Conservation (phyloP, 2,888 invertebrate species). For the Cosmia trapezina region DNA sequence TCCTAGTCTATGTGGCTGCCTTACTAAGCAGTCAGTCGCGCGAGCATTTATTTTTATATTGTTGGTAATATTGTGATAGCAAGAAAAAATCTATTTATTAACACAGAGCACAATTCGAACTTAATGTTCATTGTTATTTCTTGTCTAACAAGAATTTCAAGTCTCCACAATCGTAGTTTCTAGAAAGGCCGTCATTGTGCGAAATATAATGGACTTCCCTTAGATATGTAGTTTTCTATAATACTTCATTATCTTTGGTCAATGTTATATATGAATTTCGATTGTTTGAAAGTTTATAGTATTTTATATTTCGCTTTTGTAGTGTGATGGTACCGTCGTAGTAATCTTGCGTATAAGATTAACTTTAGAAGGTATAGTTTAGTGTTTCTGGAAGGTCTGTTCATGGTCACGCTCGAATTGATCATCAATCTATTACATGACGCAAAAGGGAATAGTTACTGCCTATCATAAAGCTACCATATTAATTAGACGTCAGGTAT, state of each 20-base stretch:
- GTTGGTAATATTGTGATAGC: constrained; percentile 82
- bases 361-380: constrained; percentile 84
- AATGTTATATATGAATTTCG: constrained; percentile 60
- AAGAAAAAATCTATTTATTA: constrained; percentile 74
- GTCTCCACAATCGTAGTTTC: constrained; percentile 65
- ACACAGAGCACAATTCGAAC: constrained; percentile 75
- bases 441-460: background rate
- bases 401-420: constrained; percentile 37
- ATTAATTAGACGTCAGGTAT: background rate
- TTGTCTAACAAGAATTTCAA: constrained; percentile 77
- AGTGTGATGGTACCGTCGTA: constrained; percentile 81
- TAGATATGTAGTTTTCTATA: constrained; percentile 64
- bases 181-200: constrained; percentile 64
- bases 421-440: constrained; percentile 63
- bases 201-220: constrained; percentile 67
- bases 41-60: constrained; percentile 90
- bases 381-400: constrained; percentile 62
- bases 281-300: constrained; percentile 61
- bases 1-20: constrained; percentile 86
- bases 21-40: constrained; percentile 82
- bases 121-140: constrained; percentile 70
- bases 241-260: constrained; percentile 57
- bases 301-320: constrained; percentile 70
- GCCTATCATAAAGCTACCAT: background rate
- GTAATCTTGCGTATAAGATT: constrained; percentile 87